Percentiles rank a stretch among this genome's conserved stretches.
phyloP scores from a whole-genome alignment of 1,140 invertebrate genomes.

The Palaemon carinicauda region DNA sequence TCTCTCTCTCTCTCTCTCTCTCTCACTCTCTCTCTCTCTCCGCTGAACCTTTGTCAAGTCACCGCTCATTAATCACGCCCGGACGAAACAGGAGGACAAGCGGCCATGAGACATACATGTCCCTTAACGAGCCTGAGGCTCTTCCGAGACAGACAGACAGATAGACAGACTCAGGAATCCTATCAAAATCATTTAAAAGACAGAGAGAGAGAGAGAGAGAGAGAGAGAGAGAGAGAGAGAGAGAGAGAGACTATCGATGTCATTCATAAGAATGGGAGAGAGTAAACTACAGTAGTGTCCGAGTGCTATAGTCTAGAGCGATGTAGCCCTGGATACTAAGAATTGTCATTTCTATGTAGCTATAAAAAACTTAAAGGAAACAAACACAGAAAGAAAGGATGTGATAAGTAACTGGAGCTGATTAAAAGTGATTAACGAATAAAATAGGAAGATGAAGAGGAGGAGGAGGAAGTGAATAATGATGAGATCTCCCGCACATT shows the following conservation, averaged over 20 bases:
- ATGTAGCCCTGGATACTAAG: too few species aligned
- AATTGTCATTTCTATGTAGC: too few species aligned
- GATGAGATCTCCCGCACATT: background rate
- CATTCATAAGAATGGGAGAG: too few species aligned
- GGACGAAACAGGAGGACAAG: conserved; percentile 40
- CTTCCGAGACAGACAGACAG: background rate
- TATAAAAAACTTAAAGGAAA: background rate
- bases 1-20: background rate
- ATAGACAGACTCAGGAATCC: background rate
- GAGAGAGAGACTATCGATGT: background rate
- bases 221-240: conserved; percentile 4
- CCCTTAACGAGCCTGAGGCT: conserved; percentile 26
- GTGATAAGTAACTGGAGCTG: background rate
- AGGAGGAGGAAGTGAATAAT: background rate
- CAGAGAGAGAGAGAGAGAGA: too few species aligned
- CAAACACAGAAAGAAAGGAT: background rate
- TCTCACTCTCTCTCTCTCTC: background rate
- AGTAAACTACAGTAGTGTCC: too few species aligned
- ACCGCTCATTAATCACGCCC: conserved; percentile 25
- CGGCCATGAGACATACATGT: conserved; percentile 34
- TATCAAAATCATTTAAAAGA: background rate
- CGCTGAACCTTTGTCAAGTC: conserved; percentile 7
- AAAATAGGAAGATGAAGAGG: background rate
- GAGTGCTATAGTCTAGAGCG: too few species aligned
- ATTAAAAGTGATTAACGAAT: background rate